A percentile compares a stretch with the other conserved stretches of the same genome.
Conservation (phyloP, 2,113 vertebrate genomes). For the Fregetta grallaria region DNA sequence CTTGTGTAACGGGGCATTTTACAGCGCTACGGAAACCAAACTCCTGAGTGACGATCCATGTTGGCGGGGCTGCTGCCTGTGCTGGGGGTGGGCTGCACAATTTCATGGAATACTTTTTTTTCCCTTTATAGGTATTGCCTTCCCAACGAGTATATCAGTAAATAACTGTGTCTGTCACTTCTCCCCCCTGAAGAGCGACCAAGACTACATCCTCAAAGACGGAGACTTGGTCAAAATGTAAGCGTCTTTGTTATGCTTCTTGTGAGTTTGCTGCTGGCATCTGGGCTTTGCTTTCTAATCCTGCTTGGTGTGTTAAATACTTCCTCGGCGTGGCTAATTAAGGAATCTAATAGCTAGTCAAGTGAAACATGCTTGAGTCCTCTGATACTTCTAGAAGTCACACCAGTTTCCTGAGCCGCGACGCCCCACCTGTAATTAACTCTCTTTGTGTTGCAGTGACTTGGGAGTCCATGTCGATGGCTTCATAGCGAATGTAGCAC, state of each 20-base stretch:
- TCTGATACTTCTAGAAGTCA: not conserved
- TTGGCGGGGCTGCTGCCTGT: not conserved
- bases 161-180: slow-evolving; percentile 99
- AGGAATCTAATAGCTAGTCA: not conserved
- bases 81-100: rapidly evolving
- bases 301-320: too few species aligned
- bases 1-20: not conserved
- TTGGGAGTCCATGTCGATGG: slow-evolving; percentile 94
- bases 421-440: not conserved
- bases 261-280: not conserved
- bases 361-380: not conserved
- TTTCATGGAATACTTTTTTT: rapidly evolving
- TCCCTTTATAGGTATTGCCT: slow-evolving; percentile 85
- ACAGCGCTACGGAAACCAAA: too few species aligned
- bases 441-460: slow-evolving; percentile 76
- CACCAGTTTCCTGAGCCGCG: not conserved
- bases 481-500: slow-evolving; percentile 94
- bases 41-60: rapidly evolving
- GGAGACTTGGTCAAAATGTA: slow-evolving; percentile 97
- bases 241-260: not conserved
- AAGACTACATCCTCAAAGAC: slow-evolving; percentile 90
- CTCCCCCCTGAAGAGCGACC: slow-evolving; percentile 96
- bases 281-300: not conserved
- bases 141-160: slow-evolving; percentile 95
- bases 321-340: not conserved